Percentiles rank a stretch among this genome's conserved stretches.
phyloP scores from a whole-genome alignment of 2,888 invertebrate species.

The Torymus texanus region DNA sequence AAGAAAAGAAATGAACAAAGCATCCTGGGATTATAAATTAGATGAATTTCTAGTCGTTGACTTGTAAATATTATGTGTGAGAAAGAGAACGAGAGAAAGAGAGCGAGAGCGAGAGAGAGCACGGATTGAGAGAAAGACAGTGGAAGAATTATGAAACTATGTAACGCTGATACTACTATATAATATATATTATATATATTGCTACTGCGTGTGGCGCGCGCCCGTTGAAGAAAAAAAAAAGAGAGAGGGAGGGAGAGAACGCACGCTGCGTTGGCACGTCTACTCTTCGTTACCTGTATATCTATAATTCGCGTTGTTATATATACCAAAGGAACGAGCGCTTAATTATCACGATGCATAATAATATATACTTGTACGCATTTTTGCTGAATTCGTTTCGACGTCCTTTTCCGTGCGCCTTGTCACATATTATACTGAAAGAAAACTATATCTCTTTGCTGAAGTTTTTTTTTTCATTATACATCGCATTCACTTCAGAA shows the following conservation, averaged over 20 bases:
- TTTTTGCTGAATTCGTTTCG: too few relatives aligned
- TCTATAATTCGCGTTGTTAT: too few relatives aligned
- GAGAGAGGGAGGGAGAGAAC: background rate
- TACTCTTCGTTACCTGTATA: too few relatives aligned
- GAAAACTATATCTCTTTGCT: too few relatives aligned
- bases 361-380: background rate
- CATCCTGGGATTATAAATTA: conserved; percentile 37
- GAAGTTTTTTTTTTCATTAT: too few relatives aligned
- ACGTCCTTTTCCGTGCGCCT: too few relatives aligned
- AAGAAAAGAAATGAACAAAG: conserved; percentile 18
- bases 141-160: conserved; percentile 1
- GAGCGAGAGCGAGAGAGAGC: background rate
- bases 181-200: background rate
- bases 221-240: background rate
- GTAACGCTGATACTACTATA: conserved; percentile 27
- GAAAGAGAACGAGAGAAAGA: background rate
- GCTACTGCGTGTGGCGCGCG: conserved; percentile 1
- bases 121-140: background rate
- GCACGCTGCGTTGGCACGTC: background rate
- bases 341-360: background rate
- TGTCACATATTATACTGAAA: too few relatives aligned
- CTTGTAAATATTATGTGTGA: conserved; percentile 49
- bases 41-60: conserved; percentile 51
- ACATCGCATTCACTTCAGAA: background rate
- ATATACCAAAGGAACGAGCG: too few relatives aligned